phyloP scores from a whole-genome alignment of 2,888 invertebrate species.

The Nemurella pictetii region DNA sequence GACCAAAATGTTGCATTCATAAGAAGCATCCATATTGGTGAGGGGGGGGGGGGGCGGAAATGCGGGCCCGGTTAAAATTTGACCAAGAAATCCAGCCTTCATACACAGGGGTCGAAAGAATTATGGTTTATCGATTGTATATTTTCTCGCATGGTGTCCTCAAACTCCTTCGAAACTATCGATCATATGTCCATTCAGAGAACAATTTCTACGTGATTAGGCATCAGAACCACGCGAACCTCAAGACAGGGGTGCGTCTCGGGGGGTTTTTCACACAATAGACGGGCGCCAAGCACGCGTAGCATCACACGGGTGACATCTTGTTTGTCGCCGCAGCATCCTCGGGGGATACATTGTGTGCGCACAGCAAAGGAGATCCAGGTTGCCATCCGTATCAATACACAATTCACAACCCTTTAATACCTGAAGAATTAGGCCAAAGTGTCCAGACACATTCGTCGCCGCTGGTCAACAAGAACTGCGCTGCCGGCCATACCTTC shows the following conservation, averaged over 20 bases:
- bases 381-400: background rate
- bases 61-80: background rate
- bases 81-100: background rate
- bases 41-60: no score
- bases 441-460: background rate
- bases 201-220: background rate
- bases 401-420: background rate
- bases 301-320: background rate
- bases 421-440: constrained; percentile 8
- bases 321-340: background rate
- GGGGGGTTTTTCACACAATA: background rate
- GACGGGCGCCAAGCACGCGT: background rate
- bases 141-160: no score
- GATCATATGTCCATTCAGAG: background rate
- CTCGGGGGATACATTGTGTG: background rate
- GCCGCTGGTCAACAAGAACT: background rate
- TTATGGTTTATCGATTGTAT: no score
- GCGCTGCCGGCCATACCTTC: background rate
- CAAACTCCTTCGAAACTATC: no score
- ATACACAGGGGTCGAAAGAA: background rate
- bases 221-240: background rate
- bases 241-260: background rate
- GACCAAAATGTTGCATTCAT: no score
- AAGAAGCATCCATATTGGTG: no score
- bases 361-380: background rate